These are phyloP conservation scores for Tetragnatha versicolor DNA, from an alignment of 1,140 invertebrate species.

Conservation along the genomic window DNA sequence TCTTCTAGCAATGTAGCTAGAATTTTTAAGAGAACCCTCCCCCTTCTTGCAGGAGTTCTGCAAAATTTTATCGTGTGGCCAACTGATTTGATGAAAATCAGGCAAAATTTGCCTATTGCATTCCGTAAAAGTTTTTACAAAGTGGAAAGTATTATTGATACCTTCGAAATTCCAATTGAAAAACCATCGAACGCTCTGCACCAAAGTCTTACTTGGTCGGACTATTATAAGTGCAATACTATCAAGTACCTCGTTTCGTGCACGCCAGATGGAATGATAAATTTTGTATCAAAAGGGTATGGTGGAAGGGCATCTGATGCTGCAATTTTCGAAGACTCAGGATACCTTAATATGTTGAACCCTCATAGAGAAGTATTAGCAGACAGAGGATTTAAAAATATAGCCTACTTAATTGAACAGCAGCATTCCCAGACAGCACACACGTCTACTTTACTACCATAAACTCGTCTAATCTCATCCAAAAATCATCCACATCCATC, in stretches of 20 bases:
- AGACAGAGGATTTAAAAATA: constrained; percentile 57
- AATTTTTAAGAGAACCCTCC: background rate
- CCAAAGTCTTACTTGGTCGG: constrained; percentile 50
- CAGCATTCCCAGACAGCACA: too few species aligned
- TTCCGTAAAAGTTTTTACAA: constrained; percentile 1
- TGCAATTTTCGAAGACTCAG: constrained; percentile 59
- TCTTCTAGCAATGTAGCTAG: background rate
- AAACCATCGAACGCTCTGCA: constrained; percentile 29
- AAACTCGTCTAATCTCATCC: too few species aligned
- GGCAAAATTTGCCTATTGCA: background rate
- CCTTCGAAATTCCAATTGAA: constrained; percentile 56
- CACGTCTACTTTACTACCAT: too few species aligned
- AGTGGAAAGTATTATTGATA: constrained; percentile 53
- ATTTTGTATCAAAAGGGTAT: constrained; percentile 59
- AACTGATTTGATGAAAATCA: background rate
- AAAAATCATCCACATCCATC: too few species aligned
- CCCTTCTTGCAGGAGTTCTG: background rate
- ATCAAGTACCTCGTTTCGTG: constrained; percentile 60
- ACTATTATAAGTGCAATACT: constrained; percentile 56
- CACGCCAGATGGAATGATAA: constrained; percentile 60
- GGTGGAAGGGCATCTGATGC: constrained; percentile 59
- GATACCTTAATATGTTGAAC: constrained; percentile 57
- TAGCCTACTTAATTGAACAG: background rate
- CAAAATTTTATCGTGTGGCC: constrained; percentile 19
- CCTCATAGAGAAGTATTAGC: constrained; percentile 58